Evolutionary conservation across 2,888 invertebrate species (phyloP), one percentile per base, ranked within the genome.

Genomic region (Branchellion lobata): DNA sequence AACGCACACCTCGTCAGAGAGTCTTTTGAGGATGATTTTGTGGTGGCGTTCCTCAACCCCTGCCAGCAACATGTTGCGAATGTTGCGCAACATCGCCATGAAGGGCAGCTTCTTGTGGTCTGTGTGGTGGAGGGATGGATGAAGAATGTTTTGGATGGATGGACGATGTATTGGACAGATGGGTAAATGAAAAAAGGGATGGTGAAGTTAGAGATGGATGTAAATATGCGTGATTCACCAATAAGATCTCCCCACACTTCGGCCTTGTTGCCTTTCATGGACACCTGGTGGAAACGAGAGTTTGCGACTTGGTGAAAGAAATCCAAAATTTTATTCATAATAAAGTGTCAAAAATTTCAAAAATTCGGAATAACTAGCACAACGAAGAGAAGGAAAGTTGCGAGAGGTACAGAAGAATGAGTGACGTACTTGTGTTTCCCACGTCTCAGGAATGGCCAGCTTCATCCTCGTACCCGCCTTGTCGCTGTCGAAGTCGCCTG

Each of bases 31-130:
- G 65, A 89, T 85, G 83, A 82, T 83, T 29, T 84, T 83, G 83
- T 89, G 88, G 82, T 89, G 88, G 74, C 86, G 85, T 18, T 82
- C 81, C 1, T 87, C 87, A 31, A 89, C 86, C 8, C 88, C 88
- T n/a, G 87, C 86, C 73, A 87, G 84, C 72, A 89, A 86, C 82
- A 89, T 82, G 82, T 89, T 89, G 47, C 88, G 83, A 47, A 89
- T 82, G 82, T 89, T 89, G 57, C 89, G 82, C 83, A 89, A 83
- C 88, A 88, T 88, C 18, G 89, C 89, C 88, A 89, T 89, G 83
- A 87, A 89, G n/a, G 89, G 89, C 21, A 89, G 84, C 82, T 89
- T 89, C 82, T 86, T 87, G 80, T 87, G 85, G 83, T 89, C 89
- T 88, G 84, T 27, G 14, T 29, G 31, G 1, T 47, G 36, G 27